Evolutionary conservation across 2,888 invertebrate genomes (phyloP).

Genomic region (Acheta domesticus): DNA sequence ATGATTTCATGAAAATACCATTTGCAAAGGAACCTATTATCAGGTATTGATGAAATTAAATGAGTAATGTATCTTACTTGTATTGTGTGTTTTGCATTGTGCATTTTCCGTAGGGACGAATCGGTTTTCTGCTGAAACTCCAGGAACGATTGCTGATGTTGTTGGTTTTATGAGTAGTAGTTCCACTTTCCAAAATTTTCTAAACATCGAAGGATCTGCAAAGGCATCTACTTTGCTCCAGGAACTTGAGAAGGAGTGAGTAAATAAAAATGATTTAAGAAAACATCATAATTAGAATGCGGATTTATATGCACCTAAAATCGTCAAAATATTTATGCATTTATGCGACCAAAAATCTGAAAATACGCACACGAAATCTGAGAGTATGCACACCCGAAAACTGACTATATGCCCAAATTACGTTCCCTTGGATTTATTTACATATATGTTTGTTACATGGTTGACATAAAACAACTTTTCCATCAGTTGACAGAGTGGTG

Average conservation of each 20-base stretch:
- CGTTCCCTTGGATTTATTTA: too few species aligned
- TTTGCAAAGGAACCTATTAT: conserved; percentile 38
- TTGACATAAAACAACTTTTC: too few species aligned
- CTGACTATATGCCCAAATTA: too few species aligned
- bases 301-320: too few species aligned
- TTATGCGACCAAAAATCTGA: too few species aligned
- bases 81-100: neutral
- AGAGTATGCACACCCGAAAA: too few species aligned
- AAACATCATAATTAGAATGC: too few species aligned
- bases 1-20: conserved; percentile 38
- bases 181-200: conserved; percentile 44
- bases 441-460: too few species aligned
- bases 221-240: conserved; percentile 40
- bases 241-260: conserved; percentile 41
- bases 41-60: conserved; percentile 35
- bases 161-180: conserved; percentile 44
- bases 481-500: too few species aligned
- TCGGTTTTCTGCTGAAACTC: conserved; percentile 39
- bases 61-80: neutral
- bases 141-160: conserved; percentile 42
- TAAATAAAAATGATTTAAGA: conserved; percentile 11
- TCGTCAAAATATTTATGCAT: too few species aligned
- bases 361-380: too few species aligned
- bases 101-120: conserved; percentile 41
- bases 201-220: conserved; percentile 41